Evolutionary conservation across 1,140 invertebrate species (phyloP).

Genomic region (Drosophila guanche): DNA sequence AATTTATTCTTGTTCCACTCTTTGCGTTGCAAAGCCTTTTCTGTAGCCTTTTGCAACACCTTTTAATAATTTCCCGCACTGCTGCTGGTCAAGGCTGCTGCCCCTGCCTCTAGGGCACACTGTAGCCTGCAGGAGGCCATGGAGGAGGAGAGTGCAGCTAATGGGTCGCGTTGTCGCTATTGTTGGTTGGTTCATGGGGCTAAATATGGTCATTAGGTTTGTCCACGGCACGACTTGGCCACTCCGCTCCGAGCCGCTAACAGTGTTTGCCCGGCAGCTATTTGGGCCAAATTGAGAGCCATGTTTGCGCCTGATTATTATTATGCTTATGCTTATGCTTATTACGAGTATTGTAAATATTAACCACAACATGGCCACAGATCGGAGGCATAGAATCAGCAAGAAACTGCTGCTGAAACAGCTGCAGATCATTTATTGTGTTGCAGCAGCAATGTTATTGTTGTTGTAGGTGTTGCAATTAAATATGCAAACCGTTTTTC

Average conservation of each 20-base stretch:
- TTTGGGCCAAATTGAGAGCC: conserved; percentile 68
- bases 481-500: conserved; percentile 80
- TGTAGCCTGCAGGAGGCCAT: too few species aligned
- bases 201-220: conserved; percentile 70
- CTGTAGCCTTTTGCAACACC: not conserved
- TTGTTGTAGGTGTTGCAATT: conserved; percentile 79
- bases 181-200: conserved; percentile 48
- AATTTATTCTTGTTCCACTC: not conserved
- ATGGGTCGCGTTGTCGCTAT: conserved; percentile 16
- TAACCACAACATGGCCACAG: not conserved
- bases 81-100: conserved; percentile 16
- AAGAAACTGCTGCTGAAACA: conserved; percentile 42
- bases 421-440: conserved; percentile 71
- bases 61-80: not conserved
- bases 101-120: too few species aligned
- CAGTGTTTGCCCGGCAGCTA: conserved; percentile 65
- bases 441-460: conserved; percentile 4
- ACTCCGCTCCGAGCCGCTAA: conserved; percentile 54
- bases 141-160: not conserved
- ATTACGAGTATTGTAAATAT: conserved; percentile 51
- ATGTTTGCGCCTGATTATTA: conserved; percentile 78
- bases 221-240: conserved; percentile 66
- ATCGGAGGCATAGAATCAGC: too few species aligned
- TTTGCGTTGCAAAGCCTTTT: not conserved
- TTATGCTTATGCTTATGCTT: conserved; percentile 63